These are phyloP conservation scores for Porites evermanni DNA, from an alignment of 92 coral and sea anemone species.

Conservation along the genomic window DNA sequence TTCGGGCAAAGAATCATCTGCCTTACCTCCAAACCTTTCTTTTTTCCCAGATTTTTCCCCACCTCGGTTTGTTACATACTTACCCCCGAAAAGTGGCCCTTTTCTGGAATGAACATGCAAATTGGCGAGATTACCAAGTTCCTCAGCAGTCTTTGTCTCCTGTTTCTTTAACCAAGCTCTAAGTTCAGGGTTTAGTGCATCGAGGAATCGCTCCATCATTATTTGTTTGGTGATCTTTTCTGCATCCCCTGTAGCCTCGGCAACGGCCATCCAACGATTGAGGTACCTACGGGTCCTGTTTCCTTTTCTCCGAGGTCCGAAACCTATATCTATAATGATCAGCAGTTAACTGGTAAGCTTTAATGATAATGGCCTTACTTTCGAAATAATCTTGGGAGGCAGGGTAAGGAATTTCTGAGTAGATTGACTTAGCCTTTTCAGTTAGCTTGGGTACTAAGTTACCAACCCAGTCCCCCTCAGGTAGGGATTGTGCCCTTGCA, in stretches of 20 bases:
- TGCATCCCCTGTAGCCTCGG: conserved; percentile 50
- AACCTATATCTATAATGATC: conserved; percentile 72
- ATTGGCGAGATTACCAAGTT: conserved; percentile 62
- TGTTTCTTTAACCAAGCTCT: conserved; percentile 64
- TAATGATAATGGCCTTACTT: conserved; percentile 55
- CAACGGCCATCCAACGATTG: conserved; percentile 72
- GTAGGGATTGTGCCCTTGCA: conserved; percentile 64
- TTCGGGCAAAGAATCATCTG: background rate
- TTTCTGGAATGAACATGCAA: conserved; percentile 68
- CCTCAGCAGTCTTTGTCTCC: conserved; percentile 60
- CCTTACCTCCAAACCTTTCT: background rate
- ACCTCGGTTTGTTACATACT: conserved; percentile 24
- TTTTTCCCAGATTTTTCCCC: background rate
- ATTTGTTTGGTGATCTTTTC: conserved; percentile 59
- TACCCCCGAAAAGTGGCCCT: conserved; percentile 66
- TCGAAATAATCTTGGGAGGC: conserved; percentile 46
- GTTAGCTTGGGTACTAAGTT: too few relatives aligned
- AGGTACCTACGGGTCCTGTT: conserved; percentile 67
- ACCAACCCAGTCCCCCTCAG: conserved; percentile 57
- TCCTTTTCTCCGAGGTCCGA: conserved; percentile 64
- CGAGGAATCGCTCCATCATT: conserved; percentile 58
- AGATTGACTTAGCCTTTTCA: conserved; percentile 51
- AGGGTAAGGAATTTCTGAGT: conserved; percentile 56
- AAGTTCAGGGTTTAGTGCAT: conserved; percentile 68
- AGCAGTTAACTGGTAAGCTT: conserved; percentile 61